Evolutionary conservation across 2,113 vertebrate genomes (phyloP).

Genomic region (Apodemus speciosus): DNA sequence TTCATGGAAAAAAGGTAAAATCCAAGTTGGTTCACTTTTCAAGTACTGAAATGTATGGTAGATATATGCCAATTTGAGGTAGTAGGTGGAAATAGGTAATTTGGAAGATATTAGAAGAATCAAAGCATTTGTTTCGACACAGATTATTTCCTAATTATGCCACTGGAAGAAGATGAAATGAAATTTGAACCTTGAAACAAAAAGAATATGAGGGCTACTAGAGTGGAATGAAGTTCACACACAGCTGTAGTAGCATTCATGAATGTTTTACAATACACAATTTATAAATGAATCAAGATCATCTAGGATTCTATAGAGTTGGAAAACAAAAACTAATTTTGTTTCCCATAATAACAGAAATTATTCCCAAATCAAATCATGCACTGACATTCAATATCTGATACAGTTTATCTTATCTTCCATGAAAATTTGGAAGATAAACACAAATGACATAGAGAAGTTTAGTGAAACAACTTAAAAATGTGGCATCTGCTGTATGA

Average conservation of each 20-base stretch:
- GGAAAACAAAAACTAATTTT: background rate
- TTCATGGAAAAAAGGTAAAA: background rate
- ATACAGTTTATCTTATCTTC: background rate
- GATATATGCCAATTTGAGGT: background rate
- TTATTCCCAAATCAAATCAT: background rate
- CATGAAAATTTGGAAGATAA: background rate
- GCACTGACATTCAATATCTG: background rate
- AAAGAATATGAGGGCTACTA: background rate
- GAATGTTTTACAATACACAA: background rate
- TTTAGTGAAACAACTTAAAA: background rate
- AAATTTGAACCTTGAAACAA: background rate
- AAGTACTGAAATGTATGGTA: background rate
- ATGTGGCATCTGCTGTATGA: background rate
- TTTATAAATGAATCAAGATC: background rate
- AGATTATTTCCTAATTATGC: background rate
- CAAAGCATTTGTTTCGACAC: background rate
- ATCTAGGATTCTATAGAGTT: background rate
- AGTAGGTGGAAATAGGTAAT: no score
- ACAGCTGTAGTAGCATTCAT: background rate
- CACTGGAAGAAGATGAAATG: background rate
- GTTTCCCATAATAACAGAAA: background rate
- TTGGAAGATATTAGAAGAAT: background rate
- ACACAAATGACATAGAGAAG: background rate
- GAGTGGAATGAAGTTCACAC: background rate
- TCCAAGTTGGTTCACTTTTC: background rate